These are phyloP conservation scores for Meriones unguiculatus DNA, from an alignment of 2,113 vertebrate genomes.

Conservation along the genomic window DNA sequence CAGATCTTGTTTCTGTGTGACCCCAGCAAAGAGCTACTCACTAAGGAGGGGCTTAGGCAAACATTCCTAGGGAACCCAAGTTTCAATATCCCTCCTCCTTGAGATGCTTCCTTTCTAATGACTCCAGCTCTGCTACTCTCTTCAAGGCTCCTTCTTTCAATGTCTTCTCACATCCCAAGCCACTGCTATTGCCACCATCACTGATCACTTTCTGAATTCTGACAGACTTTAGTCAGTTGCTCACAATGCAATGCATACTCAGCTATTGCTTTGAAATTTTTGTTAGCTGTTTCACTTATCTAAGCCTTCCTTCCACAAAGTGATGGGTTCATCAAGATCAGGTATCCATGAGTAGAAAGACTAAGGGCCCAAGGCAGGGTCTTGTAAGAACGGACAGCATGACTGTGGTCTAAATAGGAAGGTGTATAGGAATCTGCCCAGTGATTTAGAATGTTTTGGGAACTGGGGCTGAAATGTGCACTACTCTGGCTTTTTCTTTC, in stretches of 20 bases:
- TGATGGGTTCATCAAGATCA: background rate
- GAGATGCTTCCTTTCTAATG: background rate
- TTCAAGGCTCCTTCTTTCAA: background rate
- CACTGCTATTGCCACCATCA: accelerated
- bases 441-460: background rate
- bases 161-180: background rate
- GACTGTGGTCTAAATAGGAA: background rate
- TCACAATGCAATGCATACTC: background rate
- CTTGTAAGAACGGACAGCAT: background rate
- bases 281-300: background rate
- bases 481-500: background rate
- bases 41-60: background rate
- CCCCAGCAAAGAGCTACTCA: background rate
- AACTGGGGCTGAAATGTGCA: background rate
- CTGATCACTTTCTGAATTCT: background rate
- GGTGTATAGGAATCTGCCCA: background rate
- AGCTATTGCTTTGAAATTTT: background rate
- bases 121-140: background rate
- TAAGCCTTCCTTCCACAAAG: background rate
- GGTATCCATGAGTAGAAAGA: background rate
- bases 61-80: background rate
- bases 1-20: background rate
- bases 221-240: background rate
- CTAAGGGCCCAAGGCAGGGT: background rate
- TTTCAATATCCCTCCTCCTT: background rate